Evolutionary conservation across 2,113 vertebrate species (phyloP).

Genomic region (Artemisiospiza belli): DNA sequence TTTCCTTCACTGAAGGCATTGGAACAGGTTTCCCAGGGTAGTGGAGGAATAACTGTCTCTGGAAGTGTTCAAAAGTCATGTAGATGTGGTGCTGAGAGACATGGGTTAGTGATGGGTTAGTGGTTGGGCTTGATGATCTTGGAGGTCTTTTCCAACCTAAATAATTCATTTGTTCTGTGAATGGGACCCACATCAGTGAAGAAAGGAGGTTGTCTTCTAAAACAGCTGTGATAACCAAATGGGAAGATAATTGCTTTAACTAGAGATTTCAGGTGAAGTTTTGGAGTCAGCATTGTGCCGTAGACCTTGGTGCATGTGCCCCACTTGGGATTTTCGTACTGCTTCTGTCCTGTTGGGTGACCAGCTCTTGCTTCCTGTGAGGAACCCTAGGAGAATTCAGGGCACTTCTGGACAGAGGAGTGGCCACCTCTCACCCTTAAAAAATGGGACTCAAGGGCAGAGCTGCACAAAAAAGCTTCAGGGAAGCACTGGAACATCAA

Average conservation of each 20-base stretch:
- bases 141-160: background rate
- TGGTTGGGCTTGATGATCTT: background rate
- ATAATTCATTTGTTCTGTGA: background rate
- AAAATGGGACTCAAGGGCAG: background rate
- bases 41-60: background rate
- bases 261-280: background rate
- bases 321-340: background rate
- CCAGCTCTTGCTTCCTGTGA: background rate
- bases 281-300: background rate
- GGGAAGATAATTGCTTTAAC: background rate
- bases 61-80: background rate
- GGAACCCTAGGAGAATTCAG: background rate
- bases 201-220: background rate
- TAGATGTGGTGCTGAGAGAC: background rate
- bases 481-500: background rate
- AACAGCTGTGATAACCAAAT: background rate
- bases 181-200: background rate
- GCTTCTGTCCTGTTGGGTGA: background rate
- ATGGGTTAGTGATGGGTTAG: no score
- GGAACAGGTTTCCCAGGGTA: fast-evolving
- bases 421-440: background rate
- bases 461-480: background rate
- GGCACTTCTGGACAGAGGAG: background rate
- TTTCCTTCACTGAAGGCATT: background rate
- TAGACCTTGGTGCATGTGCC: background rate